Conservation (phyloP, 2,888 invertebrate species). For the Exocentrus adspersus region DNA sequence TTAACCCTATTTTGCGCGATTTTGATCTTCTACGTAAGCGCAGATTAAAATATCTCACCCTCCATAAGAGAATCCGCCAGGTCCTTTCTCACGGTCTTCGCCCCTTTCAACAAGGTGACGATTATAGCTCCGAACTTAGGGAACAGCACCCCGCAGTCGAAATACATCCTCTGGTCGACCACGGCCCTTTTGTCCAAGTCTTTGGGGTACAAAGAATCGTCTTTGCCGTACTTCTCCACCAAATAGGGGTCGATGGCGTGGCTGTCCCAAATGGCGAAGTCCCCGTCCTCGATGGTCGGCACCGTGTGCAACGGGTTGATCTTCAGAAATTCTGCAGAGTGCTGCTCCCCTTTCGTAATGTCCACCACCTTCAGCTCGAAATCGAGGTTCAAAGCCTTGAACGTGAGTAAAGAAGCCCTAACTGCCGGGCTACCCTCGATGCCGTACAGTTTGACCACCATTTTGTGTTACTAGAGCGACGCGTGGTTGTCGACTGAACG, state of each 20-base stretch:
- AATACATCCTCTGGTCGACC: conserved; percentile 67
- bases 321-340: conserved; percentile 54
- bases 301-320: conserved; percentile 67
- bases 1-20: too few species aligned
- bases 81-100: conserved; percentile 38
- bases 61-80: conserved; percentile 50
- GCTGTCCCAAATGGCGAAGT: conserved; percentile 68
- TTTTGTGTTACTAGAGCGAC: too few species aligned
- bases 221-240: conserved; percentile 44
- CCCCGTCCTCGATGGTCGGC: conserved; percentile 67
- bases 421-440: conserved; percentile 59
- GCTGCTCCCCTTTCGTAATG: conserved; percentile 59
- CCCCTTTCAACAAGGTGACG: conserved; percentile 40
- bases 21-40: too few species aligned
- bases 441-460: conserved; percentile 16
- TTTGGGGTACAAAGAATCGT: conserved; percentile 66
- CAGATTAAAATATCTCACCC: conserved; percentile 36
- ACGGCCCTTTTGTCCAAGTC: conserved; percentile 65
- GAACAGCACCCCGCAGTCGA: conserved; percentile 66
- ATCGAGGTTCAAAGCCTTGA: conserved; percentile 59
- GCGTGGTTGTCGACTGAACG: too few species aligned
- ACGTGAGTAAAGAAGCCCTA: conserved; percentile 61
- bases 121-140: conserved; percentile 51
- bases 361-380: conserved; percentile 60
- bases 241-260: conserved; percentile 50